A percentile compares a stretch with the other conserved stretches of the same genome.
These are phyloP conservation scores for Stomatorhinus walkeri DNA, from an alignment of 2,797 vertebrate genomes.

Conservation along the genomic window DNA sequence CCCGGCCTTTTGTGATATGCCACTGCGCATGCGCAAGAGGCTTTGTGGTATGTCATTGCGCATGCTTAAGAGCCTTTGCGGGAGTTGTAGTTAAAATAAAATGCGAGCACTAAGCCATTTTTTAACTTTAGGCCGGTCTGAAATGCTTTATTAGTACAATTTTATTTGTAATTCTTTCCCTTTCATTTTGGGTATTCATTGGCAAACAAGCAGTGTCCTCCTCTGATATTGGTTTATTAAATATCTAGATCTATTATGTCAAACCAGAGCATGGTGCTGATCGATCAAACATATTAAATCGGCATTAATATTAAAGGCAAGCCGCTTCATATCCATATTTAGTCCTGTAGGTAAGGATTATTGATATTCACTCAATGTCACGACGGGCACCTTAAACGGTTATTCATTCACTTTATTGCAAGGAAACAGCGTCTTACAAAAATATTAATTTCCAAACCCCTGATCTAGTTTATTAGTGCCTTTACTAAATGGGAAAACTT, in stretches of 20 bases:
- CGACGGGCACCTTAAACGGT: background rate
- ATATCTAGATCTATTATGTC: background rate
- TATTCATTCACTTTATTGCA: background rate
- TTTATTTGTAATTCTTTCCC: background rate
- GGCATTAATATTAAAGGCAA: background rate
- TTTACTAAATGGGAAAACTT: background rate
- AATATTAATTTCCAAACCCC: background rate
- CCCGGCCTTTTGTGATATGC: conserved; percentile 46
- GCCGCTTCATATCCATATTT: background rate
- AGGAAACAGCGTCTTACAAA: background rate
- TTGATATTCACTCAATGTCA: background rate
- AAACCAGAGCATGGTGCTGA: background rate
- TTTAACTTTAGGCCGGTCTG: background rate
- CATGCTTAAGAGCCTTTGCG: conserved; percentile 47
- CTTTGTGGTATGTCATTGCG: conserved; percentile 51
- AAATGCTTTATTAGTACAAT: background rate
- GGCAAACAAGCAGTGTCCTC: background rate
- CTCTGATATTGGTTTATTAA: background rate
- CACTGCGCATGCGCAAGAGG: conserved; percentile 52
- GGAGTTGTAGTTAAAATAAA: conserved; percentile 50
- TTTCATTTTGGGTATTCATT: background rate
- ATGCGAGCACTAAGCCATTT: background rate
- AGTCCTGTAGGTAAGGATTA: background rate
- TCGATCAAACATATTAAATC: background rate
- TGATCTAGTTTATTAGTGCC: background rate